Evolutionary conservation across 2,888 invertebrate species (phyloP).

Genomic region (Monochamus alternatus): DNA sequence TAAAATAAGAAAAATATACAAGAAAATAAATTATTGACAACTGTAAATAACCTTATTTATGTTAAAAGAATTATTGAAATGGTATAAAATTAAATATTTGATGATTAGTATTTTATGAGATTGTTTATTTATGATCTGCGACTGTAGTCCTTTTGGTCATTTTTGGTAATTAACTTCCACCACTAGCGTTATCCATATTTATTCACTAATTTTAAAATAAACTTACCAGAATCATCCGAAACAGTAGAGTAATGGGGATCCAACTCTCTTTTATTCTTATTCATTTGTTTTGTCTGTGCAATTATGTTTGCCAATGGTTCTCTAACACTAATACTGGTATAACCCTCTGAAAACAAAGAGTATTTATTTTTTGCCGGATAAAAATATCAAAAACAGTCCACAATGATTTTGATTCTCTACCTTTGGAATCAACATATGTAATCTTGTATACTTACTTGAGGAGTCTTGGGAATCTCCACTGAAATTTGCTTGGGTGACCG

Average conservation of each 20-base stretch:
- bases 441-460: constrained; percentile 75
- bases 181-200: no score
- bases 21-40: no score
- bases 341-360: constrained; percentile 80
- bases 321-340: constrained; percentile 92
- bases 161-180: neutral
- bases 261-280: constrained; percentile 68
- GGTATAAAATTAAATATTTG: no score
- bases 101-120: no score
- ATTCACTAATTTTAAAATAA: neutral
- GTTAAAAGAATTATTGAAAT: no score
- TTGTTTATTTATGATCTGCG: no score
- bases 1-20: no score
- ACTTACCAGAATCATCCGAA: constrained; percentile 88
- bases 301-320: constrained; percentile 88
- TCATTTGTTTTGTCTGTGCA: constrained; percentile 75
- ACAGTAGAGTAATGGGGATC: constrained; percentile 92
- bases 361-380: neutral
- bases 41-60: no score
- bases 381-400: neutral
- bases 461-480: constrained; percentile 95
- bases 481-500: constrained; percentile 78
- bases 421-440: no score
- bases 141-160: no score
- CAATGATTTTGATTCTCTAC: no score